Percentiles rank a stretch among this genome's conserved stretches.
Conservation (phyloP, 2,113 vertebrate genomes). For the Pedionomus torquatus region DNA sequence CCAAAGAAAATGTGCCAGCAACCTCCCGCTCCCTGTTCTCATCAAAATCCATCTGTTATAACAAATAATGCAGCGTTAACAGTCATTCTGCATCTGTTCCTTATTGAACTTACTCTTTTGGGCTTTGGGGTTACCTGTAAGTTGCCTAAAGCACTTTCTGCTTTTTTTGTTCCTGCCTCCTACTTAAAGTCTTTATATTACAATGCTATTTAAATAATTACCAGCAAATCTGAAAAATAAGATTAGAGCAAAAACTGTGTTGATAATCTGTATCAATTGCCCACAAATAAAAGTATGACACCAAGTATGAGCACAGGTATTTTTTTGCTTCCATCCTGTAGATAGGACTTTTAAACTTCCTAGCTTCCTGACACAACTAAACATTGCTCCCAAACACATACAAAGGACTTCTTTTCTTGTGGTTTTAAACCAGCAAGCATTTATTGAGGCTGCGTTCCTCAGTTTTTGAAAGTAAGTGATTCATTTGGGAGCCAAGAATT, state of each 20-base stretch:
- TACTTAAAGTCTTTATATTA: background rate
- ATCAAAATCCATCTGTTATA: conserved; percentile 30
- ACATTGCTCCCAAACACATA: background rate
- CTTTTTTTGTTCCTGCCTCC: background rate
- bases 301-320: background rate
- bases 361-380: background rate
- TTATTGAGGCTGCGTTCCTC: background rate
- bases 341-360: background rate
- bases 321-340: background rate
- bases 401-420: background rate
- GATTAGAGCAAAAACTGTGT: background rate
- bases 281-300: background rate
- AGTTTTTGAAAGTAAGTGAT: background rate
- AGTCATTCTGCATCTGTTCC: background rate
- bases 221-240: background rate
- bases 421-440: background rate
- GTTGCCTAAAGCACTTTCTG: background rate
- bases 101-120: background rate
- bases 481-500: background rate
- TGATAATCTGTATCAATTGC: background rate
- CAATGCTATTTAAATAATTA: background rate
- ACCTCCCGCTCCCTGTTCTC: background rate
- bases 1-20: background rate
- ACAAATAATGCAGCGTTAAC: background rate
- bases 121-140: background rate